These are phyloP conservation scores for Sicus ferrugineus DNA, from an alignment of 2,888 invertebrate species.

Conservation along the genomic window DNA sequence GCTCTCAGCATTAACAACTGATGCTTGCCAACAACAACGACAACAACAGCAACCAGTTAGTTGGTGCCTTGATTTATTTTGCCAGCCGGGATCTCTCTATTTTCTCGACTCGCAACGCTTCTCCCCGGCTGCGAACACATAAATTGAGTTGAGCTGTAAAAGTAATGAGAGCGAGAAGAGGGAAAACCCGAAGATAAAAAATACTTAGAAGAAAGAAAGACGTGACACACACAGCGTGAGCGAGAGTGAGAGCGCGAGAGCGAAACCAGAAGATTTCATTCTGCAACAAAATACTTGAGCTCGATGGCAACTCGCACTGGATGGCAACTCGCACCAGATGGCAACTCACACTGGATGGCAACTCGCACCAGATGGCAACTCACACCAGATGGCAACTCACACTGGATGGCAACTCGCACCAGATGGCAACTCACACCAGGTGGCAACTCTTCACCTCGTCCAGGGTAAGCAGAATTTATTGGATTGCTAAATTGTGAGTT, in stretches of 20 bases:
- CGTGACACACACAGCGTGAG: not conserved
- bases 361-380: not conserved
- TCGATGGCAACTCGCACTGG: no score
- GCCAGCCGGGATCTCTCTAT: conserved; percentile 51
- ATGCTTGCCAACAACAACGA: conserved; percentile 27
- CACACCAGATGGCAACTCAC: not conserved
- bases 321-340: not conserved
- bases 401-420: not conserved
- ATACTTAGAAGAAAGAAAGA: not conserved
- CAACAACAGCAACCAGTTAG: conserved; percentile 48
- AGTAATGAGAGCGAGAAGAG: conserved; percentile 34
- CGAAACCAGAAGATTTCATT: not conserved
- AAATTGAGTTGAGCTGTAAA: conserved; percentile 41
- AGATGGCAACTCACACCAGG: not conserved
- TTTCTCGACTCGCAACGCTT: conserved; percentile 45
- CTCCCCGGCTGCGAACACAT: conserved; percentile 37
- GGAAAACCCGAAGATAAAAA: not conserved
- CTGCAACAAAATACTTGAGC: no score
- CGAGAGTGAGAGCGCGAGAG: conserved; percentile 9
- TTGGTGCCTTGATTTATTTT: conserved; percentile 61
- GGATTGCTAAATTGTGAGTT: conserved; percentile 63
- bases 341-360: not conserved
- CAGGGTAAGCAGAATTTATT: conserved; percentile 61
- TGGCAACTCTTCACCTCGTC: conserved; percentile 16
- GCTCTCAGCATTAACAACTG: not conserved